Evolutionary conservation across 2,888 invertebrate species (phyloP), one percentile per base, ranked within the genome.

Genomic region (Cataglyphis rosenhaueri): DNA sequence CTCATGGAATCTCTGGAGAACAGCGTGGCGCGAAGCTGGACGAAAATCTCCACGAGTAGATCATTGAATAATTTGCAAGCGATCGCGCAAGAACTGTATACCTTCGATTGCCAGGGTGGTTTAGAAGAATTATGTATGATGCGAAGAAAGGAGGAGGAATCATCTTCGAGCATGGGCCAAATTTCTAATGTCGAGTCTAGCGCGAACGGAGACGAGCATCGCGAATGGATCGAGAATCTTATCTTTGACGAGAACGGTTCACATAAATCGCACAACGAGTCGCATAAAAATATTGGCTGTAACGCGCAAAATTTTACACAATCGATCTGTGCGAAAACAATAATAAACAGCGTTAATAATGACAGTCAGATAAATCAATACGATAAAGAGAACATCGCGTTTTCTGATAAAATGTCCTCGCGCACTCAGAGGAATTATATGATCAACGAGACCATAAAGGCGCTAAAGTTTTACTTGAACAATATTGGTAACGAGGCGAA

Each of bases 81-180:
- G 0, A 81, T 93, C 55, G 93, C 94, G 48, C 92, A 93, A 78
- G 94, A 95, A 84, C 91, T 95, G 21, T 94, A 94, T 73, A 92
- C 94, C 2, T 95, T 95, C 71, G 94, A 95, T 55, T 93, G 94
- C 68, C 95, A 95, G 84, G 95, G 95, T 38, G 95, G 95, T 1
- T 93, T 92, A 0, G 95, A 95, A 83, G 94, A 95, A 81, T 89
- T 95, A 84, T 95, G 93, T 68, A 94, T 92, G 62, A 93, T 92
- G 62, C 87, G 90, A 12, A 94, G 91, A 84, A 91, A 91, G 55
- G 91, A 90, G 3, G 92, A 92, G 73, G 52, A 52, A n/a, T 52
- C n/a, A n/a, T 61, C 89, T n/a, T 88, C 91, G 15, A 90, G 91
- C 15, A 92, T 92, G 29, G 90, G 92, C 29, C 91, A 91, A 2